Evolutionary conservation across 2,888 invertebrate genomes (phyloP), one percentile per base, ranked within the genome.

Genomic region (Sialis lutaria): DNA sequence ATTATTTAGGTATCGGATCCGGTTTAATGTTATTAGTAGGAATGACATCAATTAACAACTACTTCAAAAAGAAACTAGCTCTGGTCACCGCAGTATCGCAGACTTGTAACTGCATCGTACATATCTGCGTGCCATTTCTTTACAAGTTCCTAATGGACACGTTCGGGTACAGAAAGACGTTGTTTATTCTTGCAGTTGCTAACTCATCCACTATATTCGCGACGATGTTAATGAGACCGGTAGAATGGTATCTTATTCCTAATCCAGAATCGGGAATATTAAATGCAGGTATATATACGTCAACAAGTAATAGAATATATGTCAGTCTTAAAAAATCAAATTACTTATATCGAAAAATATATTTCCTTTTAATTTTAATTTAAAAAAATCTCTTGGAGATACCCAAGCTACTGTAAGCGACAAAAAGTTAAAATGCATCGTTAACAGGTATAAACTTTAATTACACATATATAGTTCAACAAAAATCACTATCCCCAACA

Each of bases 51-150:
- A 81, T 86, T 55, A 84, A 85, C 55, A 73, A 76, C 51, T 85
- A 82, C 56, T 85, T 85, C 55, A 74, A 77, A 0, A 73, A 74
- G 55, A 78, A 72, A 56, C 69, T 82, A 6, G 77, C 79, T 0
- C 69, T 79, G 46, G 78, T 83, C 68, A 84, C 83, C 80, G 78
- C 81, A 48, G 70, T 78, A 8, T 74, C 80, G n/a, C 85, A 85
- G 60, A 74, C 79, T 0, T 63, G 81, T 52, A 77, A 83, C 54
- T 81, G 79, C 6, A 58, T 79, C 39, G 77, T 77, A 0, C 73
- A 74, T 6, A 84, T 84, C 56, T 67, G 75, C 0, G 81, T 77
- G 57, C 84, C 85, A 0, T 69, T 76, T 48, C 57, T 76, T 2
- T 74, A 79, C 37, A 78, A 79, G 35, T 69, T 68, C 48, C 65